These are phyloP conservation scores for Lucilia cuprina DNA, from an alignment of 1,140 invertebrate species.

Conservation along the genomic window DNA sequence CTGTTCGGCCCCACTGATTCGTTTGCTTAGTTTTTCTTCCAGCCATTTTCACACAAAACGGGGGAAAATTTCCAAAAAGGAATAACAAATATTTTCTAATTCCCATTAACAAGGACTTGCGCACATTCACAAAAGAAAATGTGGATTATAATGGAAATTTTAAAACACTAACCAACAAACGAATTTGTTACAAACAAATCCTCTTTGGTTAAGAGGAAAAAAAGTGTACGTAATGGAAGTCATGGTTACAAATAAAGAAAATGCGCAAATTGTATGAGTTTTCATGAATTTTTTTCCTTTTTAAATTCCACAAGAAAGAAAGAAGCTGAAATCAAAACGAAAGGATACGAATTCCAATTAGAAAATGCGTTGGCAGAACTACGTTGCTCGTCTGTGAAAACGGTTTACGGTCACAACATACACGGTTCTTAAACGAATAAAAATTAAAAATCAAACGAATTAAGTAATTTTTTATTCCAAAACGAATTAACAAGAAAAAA, in stretches of 20 bases:
- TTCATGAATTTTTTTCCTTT: conserved; percentile 6
- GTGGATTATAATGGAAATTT: conserved; percentile 20
- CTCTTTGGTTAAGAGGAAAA: background rate
- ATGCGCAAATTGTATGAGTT: conserved; percentile 15
- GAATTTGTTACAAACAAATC: conserved; percentile 19
- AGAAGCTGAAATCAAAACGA: background rate
- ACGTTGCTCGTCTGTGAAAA: conserved; percentile 33
- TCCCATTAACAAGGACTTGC: conserved; percentile 12
- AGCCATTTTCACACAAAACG: background rate
- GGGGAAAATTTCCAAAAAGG: background rate
- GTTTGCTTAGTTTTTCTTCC: background rate
- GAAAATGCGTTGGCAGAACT: conserved; percentile 16
- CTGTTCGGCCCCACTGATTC: background rate
- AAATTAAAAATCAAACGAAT: background rate
- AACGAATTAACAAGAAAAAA: background rate
- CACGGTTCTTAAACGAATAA: conserved; percentile 11
- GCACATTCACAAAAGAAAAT: background rate
- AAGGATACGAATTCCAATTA: conserved; percentile 22
- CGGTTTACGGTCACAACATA: conserved; percentile 1
- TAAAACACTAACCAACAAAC: background rate
- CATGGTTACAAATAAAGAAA: conserved; percentile 15
- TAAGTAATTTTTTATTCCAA: background rate
- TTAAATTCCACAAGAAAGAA: conserved; percentile 27
- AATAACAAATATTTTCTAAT: background rate
- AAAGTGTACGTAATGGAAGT: background rate